phyloP scores from a whole-genome alignment of 2,113 vertebrate species.

The Notarius quadriscutis region DNA sequence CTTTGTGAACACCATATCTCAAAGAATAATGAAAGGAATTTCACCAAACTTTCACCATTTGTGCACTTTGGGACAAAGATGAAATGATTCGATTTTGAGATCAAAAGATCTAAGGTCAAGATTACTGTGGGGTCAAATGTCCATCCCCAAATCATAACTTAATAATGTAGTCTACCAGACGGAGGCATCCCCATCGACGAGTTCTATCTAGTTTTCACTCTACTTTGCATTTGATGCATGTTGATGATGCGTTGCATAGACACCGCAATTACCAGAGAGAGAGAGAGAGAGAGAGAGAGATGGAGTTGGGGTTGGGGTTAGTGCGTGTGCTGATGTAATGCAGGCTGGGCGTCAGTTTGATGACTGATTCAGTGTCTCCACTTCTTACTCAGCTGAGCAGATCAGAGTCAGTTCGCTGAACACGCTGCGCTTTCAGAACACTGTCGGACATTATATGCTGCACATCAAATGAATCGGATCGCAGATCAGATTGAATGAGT shows the following conservation, averaged over 20 bases:
- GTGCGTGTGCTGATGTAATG: constrained; percentile 42
- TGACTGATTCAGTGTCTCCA: neutral
- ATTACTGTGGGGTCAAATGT: no score
- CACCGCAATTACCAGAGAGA: neutral
- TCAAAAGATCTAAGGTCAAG: no score
- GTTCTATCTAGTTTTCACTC: neutral
- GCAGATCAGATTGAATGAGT: neutral
- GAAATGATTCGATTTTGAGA: no score
- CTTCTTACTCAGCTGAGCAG: constrained; percentile 26
- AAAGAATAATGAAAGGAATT: no score
- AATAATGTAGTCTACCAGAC: no score
- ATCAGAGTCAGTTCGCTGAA: neutral
- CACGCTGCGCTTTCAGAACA: neutral
- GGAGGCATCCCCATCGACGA: no score
- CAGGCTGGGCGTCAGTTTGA: constrained; percentile 37
- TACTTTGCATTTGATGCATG: neutral
- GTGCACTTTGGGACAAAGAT: no score
- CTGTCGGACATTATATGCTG: no score
- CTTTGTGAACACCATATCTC: no score
- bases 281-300: no score
- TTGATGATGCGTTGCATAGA: neutral
- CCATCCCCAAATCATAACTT: no score
- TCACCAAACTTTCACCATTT: no score
- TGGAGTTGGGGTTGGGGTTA: neutral
- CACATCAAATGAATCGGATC: neutral